A percentile compares a stretch with the other conserved stretches of the same genome.
Conservation (phyloP, 2,888 invertebrate genomes). For the Thera britannica region DNA sequence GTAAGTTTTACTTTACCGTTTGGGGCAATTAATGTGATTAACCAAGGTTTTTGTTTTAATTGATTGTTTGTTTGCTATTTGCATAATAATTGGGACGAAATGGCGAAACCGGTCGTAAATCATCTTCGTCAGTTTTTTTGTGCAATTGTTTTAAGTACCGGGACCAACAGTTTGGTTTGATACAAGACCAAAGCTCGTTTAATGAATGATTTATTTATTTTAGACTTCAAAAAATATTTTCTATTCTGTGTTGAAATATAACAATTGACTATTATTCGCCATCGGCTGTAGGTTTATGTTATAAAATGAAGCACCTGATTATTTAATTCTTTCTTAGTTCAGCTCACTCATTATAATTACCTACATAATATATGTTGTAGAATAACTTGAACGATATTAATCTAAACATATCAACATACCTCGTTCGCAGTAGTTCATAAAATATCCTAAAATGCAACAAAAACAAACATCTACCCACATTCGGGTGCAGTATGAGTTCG, state of each 20-base stretch:
- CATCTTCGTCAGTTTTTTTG: constrained; percentile 2
- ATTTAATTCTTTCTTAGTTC: too few species aligned
- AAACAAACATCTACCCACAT: constrained; percentile 38
- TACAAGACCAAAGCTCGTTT: too few species aligned
- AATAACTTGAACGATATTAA: neutral
- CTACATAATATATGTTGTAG: neutral
- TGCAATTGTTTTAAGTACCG: neutral
- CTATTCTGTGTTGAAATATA: too few species aligned
- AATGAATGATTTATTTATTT: too few species aligned
- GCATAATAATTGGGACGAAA: constrained; percentile 35
- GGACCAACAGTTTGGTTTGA: too few species aligned
- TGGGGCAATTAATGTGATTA: constrained; percentile 40
- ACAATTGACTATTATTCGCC: too few species aligned
- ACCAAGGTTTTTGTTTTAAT: constrained; percentile 34
- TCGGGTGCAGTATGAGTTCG: constrained; percentile 3
- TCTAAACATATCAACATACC: neutral
- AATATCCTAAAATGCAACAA: constrained; percentile 10
- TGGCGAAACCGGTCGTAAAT: constrained; percentile 31
- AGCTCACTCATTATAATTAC: too few species aligned
- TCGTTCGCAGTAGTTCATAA: neutral
- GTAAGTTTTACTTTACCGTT: constrained; percentile 37
- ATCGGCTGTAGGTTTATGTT: too few species aligned
- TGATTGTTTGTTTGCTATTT: constrained; percentile 32
- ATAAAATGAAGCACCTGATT: too few species aligned
- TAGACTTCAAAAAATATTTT: too few species aligned